Percentiles rank a stretch among this genome's conserved stretches.
Conservation (phyloP, 30 jellyfish, hydroid and myxozoan species). For the Catostylus mosaicus region DNA sequence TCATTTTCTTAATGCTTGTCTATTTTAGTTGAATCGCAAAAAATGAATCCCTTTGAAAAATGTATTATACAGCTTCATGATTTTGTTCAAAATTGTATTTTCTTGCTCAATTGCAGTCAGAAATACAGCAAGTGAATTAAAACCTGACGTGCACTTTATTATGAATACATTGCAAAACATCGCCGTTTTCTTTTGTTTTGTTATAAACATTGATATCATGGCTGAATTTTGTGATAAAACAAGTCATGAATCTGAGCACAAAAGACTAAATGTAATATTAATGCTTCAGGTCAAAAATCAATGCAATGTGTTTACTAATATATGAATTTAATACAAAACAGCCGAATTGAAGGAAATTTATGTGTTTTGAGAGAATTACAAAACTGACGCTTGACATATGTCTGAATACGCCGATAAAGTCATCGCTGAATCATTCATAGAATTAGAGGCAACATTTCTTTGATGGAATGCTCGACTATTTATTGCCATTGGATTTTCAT, state of each 20-base stretch:
- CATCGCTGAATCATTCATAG: background rate
- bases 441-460: background rate
- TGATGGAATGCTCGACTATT: background rate
- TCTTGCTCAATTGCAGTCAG: background rate
- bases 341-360: constrained; percentile 18
- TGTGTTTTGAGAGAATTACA: constrained; percentile 8
- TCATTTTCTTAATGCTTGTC: no score
- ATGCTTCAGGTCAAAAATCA: constrained; percentile 10
- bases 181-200: background rate
- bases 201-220: constrained; percentile 12
- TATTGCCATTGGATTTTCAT: background rate
- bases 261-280: constrained; percentile 19
- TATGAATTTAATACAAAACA: constrained; percentile 22
- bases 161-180: background rate
- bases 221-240: constrained; percentile 8
- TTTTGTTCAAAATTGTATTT: background rate
- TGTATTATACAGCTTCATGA: no score
- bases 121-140: background rate
- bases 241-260: constrained; percentile 7
- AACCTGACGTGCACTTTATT: constrained; percentile 6
- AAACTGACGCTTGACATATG: constrained; percentile 18
- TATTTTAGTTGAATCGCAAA: no score
- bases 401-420: background rate
- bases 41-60: no score
- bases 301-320: constrained; percentile 32